Base-by-base conservation (phyloP, 2,888 invertebrate species). In the Disparrhopalites patrizii region DNA sequence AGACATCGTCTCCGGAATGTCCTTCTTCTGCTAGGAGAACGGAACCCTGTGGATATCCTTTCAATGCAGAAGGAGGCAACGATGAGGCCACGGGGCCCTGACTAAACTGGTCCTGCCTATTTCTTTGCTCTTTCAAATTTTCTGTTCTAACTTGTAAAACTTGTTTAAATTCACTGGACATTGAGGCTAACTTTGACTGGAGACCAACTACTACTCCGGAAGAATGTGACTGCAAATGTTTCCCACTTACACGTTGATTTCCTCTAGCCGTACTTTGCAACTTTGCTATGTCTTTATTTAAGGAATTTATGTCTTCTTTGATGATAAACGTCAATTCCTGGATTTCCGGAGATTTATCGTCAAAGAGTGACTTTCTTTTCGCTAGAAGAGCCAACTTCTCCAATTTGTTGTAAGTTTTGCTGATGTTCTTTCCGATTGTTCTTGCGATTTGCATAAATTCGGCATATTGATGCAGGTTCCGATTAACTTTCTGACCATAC, bases 121-220 rank as follows among this genome's bases (percentile, higher is more conserved):
- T 88, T 79, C 95, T 94, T 79, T 98, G 97, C 76, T 95, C 91
- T 79, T 94, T 94, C 78, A 99, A 83, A 82, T 96, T 99, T 85
- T 99, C 96, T 18, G 97, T 97, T 76, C 98, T 84, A 23, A 97
- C 92, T 86, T 99, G 98, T 65, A 99, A 84, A 54, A 99, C 95
- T 82, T 90, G 91, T 81, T 98, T 97, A 79, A 99, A 99, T 78
- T 96, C 93, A 71, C 91, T 94, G 54, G 97, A 97, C 91, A 99
- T 97, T 70, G 88, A 89, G 33, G 97, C 98, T 74, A 99, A 82
- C 79, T 95, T 91, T 1, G 97, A 95, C 82, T 94, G 94, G 68
- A 94, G 81, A 4, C 93, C 90, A 68, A 95, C 85, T 8, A 96
- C 95, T 70, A 96, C 93, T 78, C 91, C 94, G 54, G 91, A 93